These are phyloP conservation scores for Scolopax rusticola DNA, from an alignment of 2,797 vertebrate species.

Conservation along the genomic window DNA sequence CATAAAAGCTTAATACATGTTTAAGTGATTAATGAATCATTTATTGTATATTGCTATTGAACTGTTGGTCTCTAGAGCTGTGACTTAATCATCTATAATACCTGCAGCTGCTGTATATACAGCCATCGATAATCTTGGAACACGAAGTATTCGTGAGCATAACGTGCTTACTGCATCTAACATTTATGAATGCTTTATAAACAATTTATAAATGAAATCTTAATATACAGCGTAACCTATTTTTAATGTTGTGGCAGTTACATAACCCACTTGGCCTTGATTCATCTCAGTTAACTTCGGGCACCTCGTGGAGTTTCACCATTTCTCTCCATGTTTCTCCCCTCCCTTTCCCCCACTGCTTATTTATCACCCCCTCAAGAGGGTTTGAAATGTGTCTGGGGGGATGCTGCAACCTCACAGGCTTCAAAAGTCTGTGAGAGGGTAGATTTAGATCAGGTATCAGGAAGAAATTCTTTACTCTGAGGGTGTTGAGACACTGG, in stretches of 20 bases:
- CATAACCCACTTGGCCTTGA: slow-evolving; percentile 34
- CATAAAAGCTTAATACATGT: slow-evolving; percentile 34
- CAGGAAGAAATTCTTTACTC: not conserved
- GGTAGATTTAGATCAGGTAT: not conserved
- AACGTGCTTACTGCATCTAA: slow-evolving; percentile 45
- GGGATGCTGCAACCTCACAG: not conserved
- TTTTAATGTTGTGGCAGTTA: slow-evolving; percentile 33
- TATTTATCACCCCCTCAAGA: not conserved
- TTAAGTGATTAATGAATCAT: slow-evolving; percentile 56
- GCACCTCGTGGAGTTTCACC: not conserved
- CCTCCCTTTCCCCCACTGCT: not conserved
- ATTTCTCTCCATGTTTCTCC: not conserved
- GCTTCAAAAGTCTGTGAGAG: not conserved
- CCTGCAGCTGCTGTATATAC: not conserved
- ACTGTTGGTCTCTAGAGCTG: not conserved
- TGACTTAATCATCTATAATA: slow-evolving; percentile 25
- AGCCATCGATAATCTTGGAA: not conserved
- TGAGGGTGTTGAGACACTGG: not conserved
- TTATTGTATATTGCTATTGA: slow-evolving; percentile 51
- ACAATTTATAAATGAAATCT: slow-evolving; percentile 62
- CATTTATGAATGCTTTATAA: slow-evolving; percentile 61
- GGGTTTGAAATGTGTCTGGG: not conserved
- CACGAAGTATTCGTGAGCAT: not conserved
- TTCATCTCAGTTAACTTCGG: not conserved
- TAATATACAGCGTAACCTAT: slow-evolving; percentile 31